Base-by-base conservation (phyloP, 2,888 invertebrate species). In the Linnaemya vulpina region DNA sequence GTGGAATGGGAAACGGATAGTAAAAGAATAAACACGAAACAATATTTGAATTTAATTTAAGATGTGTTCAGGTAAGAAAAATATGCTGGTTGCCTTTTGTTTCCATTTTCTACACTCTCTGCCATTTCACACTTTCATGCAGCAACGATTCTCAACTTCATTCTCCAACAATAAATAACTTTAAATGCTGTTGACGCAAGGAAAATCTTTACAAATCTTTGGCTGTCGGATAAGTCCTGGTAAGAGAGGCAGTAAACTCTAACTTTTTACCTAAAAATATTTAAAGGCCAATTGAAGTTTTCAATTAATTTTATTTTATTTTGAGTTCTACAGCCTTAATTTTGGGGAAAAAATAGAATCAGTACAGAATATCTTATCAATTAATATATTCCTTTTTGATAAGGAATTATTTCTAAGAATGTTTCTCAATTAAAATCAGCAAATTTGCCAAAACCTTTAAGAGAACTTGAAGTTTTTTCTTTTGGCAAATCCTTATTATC, bases 21-120 rank as follows among this genome's bases (percentile, higher is more conserved):
- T 7, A 58, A 43, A 68, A 55, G 15, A 22, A 40, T 51, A 20
- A 62, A 40, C 17, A 35, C 30, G 53, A 3, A 68, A 63, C 73
- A 77, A 81, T 74, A 81, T 85, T 82, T 82, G 78, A 85, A 78
- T 74, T 85, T 65, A 85, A 85, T 82, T 82, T 82, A 82, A 85
- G 78, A 85, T 82, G 46, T 74, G 74, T 82, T 74, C 75, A 85
- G 85, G 70, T 75, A 78, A 67, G 80, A 55, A 58, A 62, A 62
- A 40, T 63, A 17, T 70, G 63, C 60, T 65, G 13, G 3, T 51
- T 20, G 38, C n/a, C 15, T 70, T 55, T 53, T 35, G 0, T 62
- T 68, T 40, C 13, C 20, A 13, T 62, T 80, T 74, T 51, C 7
- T 25, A 13, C 43, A 30, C 25, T 65, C 15, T 17, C 15, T 68